Evolutionary conservation across 2,888 invertebrate species (phyloP).

Genomic region (Oscheius sp.): DNA sequence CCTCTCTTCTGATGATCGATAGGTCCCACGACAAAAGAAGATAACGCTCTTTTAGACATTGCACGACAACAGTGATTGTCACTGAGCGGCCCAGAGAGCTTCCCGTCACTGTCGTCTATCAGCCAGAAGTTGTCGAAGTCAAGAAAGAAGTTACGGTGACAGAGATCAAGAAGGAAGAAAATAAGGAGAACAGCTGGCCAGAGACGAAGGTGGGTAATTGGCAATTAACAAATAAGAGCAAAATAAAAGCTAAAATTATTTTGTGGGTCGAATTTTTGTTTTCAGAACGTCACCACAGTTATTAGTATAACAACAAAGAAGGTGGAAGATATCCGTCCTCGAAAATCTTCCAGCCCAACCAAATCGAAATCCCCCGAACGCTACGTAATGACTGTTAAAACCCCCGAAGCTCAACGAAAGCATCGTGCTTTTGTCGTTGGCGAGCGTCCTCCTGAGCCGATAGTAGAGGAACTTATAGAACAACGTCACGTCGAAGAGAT

Average conservation of each 20-base stretch:
- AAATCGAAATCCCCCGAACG: conserved; percentile 33
- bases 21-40: conserved; percentile 8
- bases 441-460: conserved; percentile 2
- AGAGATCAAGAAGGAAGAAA: conserved; percentile 3
- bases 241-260: no score
- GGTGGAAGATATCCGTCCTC: neutral
- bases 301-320: conserved; percentile 1
- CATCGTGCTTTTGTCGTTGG: conserved; percentile 29
- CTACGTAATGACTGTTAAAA: conserved; percentile 41
- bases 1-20: conserved; percentile 1
- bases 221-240: no score
- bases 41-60: conserved; percentile 13
- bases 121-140: conserved; percentile 4
- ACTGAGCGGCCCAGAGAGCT: conserved; percentile 20
- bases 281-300: conserved; percentile 12
- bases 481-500: neutral
- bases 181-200: conserved; percentile 15
- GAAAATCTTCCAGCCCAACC: conserved; percentile 25
- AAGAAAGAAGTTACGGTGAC: neutral
- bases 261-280: no score
- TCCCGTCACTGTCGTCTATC: conserved; percentile 17
- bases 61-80: conserved; percentile 18
- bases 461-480: neutral
- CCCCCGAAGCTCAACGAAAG: conserved; percentile 43
- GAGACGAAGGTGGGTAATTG: neutral